A percentile compares a stretch with the other conserved stretches of the same genome.
Evolutionary conservation across 2,113 vertebrate species (phyloP).

Genomic region (Campylomormyrus tamandua): DNA sequence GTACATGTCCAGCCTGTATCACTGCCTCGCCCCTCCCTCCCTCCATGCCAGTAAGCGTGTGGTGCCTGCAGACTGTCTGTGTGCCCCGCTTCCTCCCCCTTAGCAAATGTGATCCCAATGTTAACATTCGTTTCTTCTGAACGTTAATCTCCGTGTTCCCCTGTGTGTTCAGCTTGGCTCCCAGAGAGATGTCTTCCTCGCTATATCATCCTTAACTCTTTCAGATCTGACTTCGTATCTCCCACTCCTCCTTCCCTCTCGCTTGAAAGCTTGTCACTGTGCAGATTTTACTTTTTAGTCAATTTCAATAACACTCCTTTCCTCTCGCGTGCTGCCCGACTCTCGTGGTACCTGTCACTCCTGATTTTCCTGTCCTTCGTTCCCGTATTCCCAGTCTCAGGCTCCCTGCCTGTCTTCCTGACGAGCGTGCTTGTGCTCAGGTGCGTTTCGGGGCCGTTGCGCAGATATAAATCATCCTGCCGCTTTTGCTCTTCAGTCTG

Average conservation of each 20-base stretch:
- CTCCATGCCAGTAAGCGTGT: not conserved
- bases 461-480: no score
- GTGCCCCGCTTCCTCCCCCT: not conserved
- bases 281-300: not conserved
- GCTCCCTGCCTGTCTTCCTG: not conserved
- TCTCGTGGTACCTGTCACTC: not conserved
- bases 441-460: not conserved
- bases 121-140: not conserved
- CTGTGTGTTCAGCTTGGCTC: not conserved
- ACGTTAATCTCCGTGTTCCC: not conserved
- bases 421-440: not conserved
- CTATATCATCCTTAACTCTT: not conserved
- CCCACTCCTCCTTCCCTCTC: not conserved
- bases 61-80: not conserved
- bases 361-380: not conserved
- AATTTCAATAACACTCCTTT: not conserved
- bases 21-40: not conserved
- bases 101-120: not conserved
- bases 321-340: not conserved
- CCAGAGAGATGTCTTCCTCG: not conserved
- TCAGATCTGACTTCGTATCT: not conserved
- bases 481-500: not conserved
- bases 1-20: not conserved
- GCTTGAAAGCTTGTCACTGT: not conserved
- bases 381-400: not conserved